Percentiles rank a stretch among this genome's conserved stretches.
phyloP scores from a whole-genome alignment of 35 echinoderm and acorn worm genomes.

The Lytechinus pictus region DNA sequence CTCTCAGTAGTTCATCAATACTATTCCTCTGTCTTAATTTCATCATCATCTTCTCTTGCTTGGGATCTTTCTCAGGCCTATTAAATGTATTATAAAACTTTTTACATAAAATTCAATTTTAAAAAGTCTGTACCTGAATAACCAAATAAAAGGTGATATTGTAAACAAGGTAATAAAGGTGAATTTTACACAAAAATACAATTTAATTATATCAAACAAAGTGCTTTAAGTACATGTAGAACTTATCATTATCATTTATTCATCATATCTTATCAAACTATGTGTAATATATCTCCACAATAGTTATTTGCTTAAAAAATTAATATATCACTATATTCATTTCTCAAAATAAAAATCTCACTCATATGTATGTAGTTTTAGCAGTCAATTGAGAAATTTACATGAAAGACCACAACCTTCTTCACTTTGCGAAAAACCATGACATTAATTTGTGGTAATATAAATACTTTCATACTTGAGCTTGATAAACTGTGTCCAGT shows the following conservation, averaged over 20 bases:
- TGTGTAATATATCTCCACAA: background rate
- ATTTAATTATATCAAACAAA: background rate
- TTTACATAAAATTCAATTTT: background rate
- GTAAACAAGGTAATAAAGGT: background rate
- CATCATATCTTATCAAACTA: background rate
- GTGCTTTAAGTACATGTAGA: background rate
- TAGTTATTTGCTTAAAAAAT: too few species aligned
- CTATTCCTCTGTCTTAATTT: constrained; percentile 75
- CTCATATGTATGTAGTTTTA: background rate
- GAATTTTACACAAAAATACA: background rate
- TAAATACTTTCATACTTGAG: constrained; percentile 74
- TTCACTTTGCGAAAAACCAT: background rate
- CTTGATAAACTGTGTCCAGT: constrained; percentile 93
- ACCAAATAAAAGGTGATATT: background rate
- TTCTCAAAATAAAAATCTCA: too few species aligned
- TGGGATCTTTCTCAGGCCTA: constrained; percentile 89
- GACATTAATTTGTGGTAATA: too few species aligned
- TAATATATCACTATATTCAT: too few species aligned
- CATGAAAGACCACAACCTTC: background rate
- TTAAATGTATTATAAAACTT: background rate
- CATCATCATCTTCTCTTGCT: constrained; percentile 93
- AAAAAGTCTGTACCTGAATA: background rate
- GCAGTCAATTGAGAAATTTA: background rate
- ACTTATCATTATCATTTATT: background rate
- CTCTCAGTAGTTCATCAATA: constrained; percentile 93